Evolutionary conservation across 1,140 invertebrate genomes (phyloP), one percentile per base, ranked within the genome.

Genomic region (Thaumatotibia leucotreta): DNA sequence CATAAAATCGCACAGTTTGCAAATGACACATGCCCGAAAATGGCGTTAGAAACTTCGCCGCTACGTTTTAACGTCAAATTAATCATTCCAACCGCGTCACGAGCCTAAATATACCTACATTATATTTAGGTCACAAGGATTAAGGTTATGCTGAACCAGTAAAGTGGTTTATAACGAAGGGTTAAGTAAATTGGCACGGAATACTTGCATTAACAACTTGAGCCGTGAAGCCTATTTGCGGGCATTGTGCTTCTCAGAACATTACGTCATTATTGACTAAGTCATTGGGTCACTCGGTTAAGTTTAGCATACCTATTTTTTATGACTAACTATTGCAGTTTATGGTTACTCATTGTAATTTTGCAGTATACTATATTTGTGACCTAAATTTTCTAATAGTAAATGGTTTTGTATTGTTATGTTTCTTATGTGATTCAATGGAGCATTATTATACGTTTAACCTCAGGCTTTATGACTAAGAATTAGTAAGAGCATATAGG

Each of bases 161-260:
- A 70, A 73, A 77, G 52, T 58, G 52, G n/a, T 27, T 58, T 52
- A 52, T 52, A 52, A 52, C 50, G 50, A 27, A 79, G 66, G 78
- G 70, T 58, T 45, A 61, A 62, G 75, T 72, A 72, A 77, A 83
- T 83, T 82, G 82, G 77, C 86, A 88, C 86, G 86, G 77, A 78
- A 88, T 84, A 80, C 80, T 73, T 81, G 83, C 82, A 88, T 88
- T 88, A 88, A 88, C 81, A 74, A 75, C 74, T 81, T 75, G 76
- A 72, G 77, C 68, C 65, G 62, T 72, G 69, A 71, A 72, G 66
- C 49, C 63, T 73, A 72, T 58, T 63, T 70, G 73, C 68, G 69
- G 23, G 50, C 23, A 4, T 27, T 20, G 49, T 50, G 49, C 22
- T 58, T 58, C 23, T 58, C 11, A 27, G 23, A 58, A 58, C 17